A percentile compares a stretch with the other conserved stretches of the same genome.
These are phyloP conservation scores for Hyla sarda DNA, from an alignment of 2,113 vertebrate genomes.

Conservation along the genomic window DNA sequence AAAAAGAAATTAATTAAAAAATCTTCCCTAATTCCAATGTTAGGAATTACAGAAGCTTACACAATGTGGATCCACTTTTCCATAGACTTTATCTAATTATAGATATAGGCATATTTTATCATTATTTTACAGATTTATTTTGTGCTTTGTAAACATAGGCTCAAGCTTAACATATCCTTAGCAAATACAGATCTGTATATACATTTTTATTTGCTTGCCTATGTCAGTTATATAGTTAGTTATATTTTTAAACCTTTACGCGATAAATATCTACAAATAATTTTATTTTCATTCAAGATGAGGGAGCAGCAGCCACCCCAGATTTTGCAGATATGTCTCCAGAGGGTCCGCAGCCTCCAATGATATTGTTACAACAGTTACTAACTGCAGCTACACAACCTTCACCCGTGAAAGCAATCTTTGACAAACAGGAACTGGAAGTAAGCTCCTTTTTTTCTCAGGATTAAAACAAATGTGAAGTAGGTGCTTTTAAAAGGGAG, in stretches of 20 bases:
- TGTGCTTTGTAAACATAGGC: no score
- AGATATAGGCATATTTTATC: no score
- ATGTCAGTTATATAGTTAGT: no score
- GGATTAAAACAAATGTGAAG: neutral
- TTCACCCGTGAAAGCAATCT: constrained; percentile 96
- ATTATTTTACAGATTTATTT: no score
- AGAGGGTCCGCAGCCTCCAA: constrained; percentile 92
- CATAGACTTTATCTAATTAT: no score
- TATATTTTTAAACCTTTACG: neutral
- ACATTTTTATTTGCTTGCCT: no score
- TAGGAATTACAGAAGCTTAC: no score
- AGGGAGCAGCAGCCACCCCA: constrained; percentile 82
- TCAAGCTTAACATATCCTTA: no score
- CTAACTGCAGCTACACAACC: constrained; percentile 93
- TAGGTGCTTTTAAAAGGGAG: neutral
- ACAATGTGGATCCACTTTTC: no score
- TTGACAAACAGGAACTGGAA: constrained; percentile 95
- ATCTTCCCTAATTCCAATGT: no score
- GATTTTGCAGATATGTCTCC: constrained; percentile 94
- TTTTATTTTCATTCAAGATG: constrained; percentile 76
- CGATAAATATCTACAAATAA: neutral
- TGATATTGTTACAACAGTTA: constrained; percentile 95
- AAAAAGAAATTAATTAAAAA: no score
- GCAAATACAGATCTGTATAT: no score
- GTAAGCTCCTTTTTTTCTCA: constrained; percentile 69